Evolutionary conservation across 1,140 invertebrate species (phyloP), one percentile per base, ranked within the genome.

Genomic region (Ceratina australensis): DNA sequence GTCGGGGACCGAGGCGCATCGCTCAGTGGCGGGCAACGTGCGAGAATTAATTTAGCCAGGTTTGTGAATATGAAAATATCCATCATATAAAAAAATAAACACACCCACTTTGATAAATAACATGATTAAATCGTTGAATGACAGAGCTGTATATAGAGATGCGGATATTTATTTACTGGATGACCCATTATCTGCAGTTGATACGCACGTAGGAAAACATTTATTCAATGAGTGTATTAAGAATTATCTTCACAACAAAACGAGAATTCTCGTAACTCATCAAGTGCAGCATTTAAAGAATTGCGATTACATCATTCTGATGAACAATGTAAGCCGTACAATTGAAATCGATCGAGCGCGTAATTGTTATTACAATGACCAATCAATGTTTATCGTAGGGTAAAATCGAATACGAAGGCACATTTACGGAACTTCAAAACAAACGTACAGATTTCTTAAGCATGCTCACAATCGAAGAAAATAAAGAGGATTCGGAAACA

Each of bases 21-120:
- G 33, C 89, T 97, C 4, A 97, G 95, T 83, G 97, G 96, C 33
- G 97, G 96, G 57, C 96, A 97, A 88, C 96, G 96, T 88, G 96
- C 96, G 92, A 78, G 88, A 75, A 87, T 89, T 26, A 88, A 87
- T 87, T 72, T 89, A 93, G 95, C 59, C 86, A 96, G 75, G 97
- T 98, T 65, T 96, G 22, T 26, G 16, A 7, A 7, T 0, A 49
- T 28, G 49, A 88, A 95, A 79, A 93, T 96, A 8, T 95, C 10
- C 5, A 10, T 42, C 33, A 8, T 42, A 28, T 72, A 63, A 52
- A 42, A 49, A 50, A n/a, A n/a, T 33, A 7, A 1, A 20, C 13
- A 16, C n/a, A 4, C 0, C 2, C 33, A 16, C 0, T 16, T 42
- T 28, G 8, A 75, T 28, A 69, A 15, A 28, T 24, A 52, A 7